Evolutionary conservation across 2,888 invertebrate genomes (phyloP).

Genomic region (Bugula neritina): DNA sequence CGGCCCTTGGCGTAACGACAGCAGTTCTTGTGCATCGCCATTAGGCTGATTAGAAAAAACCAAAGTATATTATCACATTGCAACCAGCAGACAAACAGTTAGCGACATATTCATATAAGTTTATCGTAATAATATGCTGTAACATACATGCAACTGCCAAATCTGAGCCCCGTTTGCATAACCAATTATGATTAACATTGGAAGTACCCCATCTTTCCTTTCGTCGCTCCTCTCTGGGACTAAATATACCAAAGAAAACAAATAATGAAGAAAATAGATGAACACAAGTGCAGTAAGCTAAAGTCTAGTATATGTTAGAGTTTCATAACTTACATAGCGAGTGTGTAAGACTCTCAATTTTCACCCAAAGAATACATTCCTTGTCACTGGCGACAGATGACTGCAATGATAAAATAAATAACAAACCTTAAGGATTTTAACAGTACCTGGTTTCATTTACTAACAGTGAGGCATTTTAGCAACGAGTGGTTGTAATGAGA

Average conservation of each 20-base stretch:
- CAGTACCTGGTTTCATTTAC: too few species aligned
- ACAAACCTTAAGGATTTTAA: too few species aligned
- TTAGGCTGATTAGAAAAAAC: slow-evolving; percentile 62
- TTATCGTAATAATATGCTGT: not conserved
- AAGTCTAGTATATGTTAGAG: too few species aligned
- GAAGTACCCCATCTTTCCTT: not conserved
- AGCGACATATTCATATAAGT: too few species aligned
- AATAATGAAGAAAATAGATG: too few species aligned
- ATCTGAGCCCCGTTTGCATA: slow-evolving; percentile 74
- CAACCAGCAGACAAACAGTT: too few species aligned
- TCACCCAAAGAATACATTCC: slow-evolving; percentile 68
- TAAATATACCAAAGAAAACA: not conserved
- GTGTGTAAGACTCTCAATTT: slow-evolving; percentile 67
- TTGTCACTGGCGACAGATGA: slow-evolving; percentile 57
- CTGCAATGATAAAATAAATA: too few species aligned
- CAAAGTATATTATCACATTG: too few species aligned
- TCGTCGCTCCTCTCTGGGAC: not conserved
- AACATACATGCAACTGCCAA: slow-evolving; percentile 55
- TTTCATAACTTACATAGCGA: slow-evolving; percentile 63
- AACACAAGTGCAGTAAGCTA: too few species aligned
- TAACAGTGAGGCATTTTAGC: too few species aligned
- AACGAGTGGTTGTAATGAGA: too few species aligned
- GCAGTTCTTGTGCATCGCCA: slow-evolving; percentile 88
- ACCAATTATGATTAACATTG: slow-evolving; percentile 67
- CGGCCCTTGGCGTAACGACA: slow-evolving; percentile 87